Evolutionary conservation across 2,113 vertebrate species (phyloP).

Genomic region (Cricetomys ansorgei): DNA sequence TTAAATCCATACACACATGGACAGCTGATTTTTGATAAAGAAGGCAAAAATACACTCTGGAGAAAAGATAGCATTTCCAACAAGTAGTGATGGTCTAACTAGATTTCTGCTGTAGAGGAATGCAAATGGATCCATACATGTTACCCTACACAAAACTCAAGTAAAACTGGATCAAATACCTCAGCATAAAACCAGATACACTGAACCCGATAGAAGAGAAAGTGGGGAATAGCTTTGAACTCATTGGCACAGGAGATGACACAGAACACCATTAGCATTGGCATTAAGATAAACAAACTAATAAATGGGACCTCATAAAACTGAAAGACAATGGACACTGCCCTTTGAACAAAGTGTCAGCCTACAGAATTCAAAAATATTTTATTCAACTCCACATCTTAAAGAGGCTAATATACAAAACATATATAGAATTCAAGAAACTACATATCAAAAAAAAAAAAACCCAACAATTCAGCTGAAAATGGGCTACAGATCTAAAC

Average conservation of each 20-base stretch:
- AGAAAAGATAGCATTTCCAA: not conserved
- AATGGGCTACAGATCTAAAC: not conserved
- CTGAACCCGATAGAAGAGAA: not conserved
- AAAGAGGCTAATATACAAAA: not conserved
- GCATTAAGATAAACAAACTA: not conserved
- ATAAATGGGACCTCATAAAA: not conserved
- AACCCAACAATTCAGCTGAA: not conserved
- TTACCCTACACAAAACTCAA: not conserved
- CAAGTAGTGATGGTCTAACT: not conserved
- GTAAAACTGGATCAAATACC: not conserved
- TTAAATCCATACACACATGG: not conserved
- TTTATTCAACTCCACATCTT: not conserved
- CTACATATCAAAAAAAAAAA: not conserved
- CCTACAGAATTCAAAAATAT: not conserved
- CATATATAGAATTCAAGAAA: not conserved
- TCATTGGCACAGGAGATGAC: not conserved
- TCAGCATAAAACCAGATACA: not conserved
- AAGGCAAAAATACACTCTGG: not conserved
- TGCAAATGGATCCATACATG: not conserved
- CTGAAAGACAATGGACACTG: not conserved
- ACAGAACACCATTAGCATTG: not conserved
- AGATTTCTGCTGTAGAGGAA: not conserved
- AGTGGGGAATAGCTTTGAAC: not conserved
- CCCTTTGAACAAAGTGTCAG: not conserved
- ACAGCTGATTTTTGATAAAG: not conserved